Evolutionary conservation across 2,888 invertebrate species (phyloP), one percentile per base, ranked within the genome.

Genomic region (Lumbricus terrestris): DNA sequence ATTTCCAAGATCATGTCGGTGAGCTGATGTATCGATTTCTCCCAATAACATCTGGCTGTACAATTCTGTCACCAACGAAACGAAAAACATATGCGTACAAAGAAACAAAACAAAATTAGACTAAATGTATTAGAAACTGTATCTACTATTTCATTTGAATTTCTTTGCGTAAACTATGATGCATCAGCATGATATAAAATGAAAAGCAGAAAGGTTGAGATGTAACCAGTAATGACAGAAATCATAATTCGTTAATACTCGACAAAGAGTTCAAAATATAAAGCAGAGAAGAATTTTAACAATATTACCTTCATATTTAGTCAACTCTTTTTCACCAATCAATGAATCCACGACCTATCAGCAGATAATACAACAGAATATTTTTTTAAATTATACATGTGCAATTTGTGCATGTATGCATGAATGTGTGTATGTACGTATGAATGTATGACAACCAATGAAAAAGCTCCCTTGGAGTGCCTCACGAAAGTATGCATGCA

Each of bases 1-100:
- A 38, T 90, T 91, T 18, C 92, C 92, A 33, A 92, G 91, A 90
- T 92, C 92, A 83, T 92, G 91, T 82, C 92, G 42, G 82, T 92
- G 92, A 23, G 38, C 29, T 18, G 91, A 90, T 11, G 92, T 88
- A 89, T 92, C 92, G n/a, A 92, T 92, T 42, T 90, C 90, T 54
- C 92, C 92, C 23, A n/a, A 82, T 33, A 92, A 88, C 89, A 92
- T 54, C 83, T 90, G 88, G 35, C 92, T 88, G 85, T 92, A 92
- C 4, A 92, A 23, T 35, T 91, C 92, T 90, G 85, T 37, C 6
- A 69, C n/a, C 69, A n/a, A 29, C 0, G 69, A 69, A 69, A 69
- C n/a, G 8, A 69, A n/a, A 47, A 42, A 42, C n/a, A n/a, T n/a
- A 42, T 18, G 4, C 54, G 11, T 69, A 16, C 1, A 69, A 69